A percentile compares a stretch with the other conserved stretches of the same genome.
These are phyloP conservation scores for Rhinella marina DNA, from an alignment of 2,797 vertebrate genomes.

Conservation along the genomic window DNA sequence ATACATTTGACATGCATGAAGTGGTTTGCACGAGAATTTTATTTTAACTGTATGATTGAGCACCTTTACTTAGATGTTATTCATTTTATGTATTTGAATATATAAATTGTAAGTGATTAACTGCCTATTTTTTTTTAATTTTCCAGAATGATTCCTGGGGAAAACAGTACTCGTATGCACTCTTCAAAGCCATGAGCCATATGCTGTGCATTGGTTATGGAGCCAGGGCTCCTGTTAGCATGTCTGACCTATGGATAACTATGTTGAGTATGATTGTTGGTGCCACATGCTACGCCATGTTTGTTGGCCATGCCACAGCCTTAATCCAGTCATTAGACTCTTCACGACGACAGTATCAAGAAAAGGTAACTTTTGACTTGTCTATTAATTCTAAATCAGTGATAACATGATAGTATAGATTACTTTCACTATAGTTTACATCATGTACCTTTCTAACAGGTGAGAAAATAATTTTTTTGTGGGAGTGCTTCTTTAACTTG, in stretches of 20 bases:
- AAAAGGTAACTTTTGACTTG: slow-evolving; percentile 83
- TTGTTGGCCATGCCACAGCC: slow-evolving; percentile 94
- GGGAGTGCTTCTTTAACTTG: too few relatives aligned
- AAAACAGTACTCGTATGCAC: slow-evolving; percentile 96
- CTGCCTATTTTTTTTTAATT: slow-evolving; percentile 55
- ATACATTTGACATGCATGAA: slow-evolving; percentile 65
- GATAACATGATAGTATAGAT: neutral
- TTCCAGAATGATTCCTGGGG: slow-evolving; percentile 96
- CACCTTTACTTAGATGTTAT: neutral
- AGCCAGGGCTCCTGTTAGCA: slow-evolving; percentile 93
- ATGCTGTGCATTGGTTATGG: slow-evolving; percentile 98
- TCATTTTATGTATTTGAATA: neutral
- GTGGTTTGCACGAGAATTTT: slow-evolving; percentile 59
- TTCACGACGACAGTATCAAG: slow-evolving; percentile 93
- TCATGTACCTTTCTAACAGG: too few relatives aligned
- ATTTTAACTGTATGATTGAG: neutral
- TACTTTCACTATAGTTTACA: too few relatives aligned
- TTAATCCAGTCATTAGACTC: slow-evolving; percentile 97
- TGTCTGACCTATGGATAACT: slow-evolving; percentile 98
- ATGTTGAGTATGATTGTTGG: slow-evolving; percentile 99
- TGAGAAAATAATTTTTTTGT: too few relatives aligned
- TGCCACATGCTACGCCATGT: slow-evolving; percentile 98
- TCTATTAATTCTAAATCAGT: neutral
- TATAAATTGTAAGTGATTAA: neutral
- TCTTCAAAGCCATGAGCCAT: slow-evolving; percentile 99